Base-by-base conservation (phyloP, 2,888 invertebrate genomes). In the Dicyrtoma fusca region DNA sequence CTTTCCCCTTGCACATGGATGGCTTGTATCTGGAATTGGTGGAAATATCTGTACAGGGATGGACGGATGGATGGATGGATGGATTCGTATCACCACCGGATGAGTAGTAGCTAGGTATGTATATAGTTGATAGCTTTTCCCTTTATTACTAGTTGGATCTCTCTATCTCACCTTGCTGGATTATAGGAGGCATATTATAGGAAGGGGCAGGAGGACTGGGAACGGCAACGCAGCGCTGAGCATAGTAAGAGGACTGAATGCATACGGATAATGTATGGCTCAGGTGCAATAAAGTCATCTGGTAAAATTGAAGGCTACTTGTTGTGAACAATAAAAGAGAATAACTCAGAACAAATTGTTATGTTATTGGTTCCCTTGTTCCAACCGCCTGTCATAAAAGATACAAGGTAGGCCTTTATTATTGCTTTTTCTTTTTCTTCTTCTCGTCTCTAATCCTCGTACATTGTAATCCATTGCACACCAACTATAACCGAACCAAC, bases 301-400 rank as follows among this genome's bases (percentile, higher is more conserved):
- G 69, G 69, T 49, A 53, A 68, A 72, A 72, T 72, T 72, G 72
- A 72, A 72, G 69, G 73, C 70, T 73, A 64, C 73, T 70, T 66
- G 74, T 69, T 55, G 55, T 63, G 62, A 66, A 71, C 74, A 74
- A 74, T 74, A 74, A 74, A 74, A 74, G 70, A 63, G 71, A 74
- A 74, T 74, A 74, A 74, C 71, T 74, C 71, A 71, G 66, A 68
- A 74, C 71, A 74, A 74, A 74, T 74, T 74, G 74, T 71, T 74
- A 49, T 71, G 59, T 71, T 71, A 71, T 69, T 61, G 25, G 55
- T 64, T 55, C 57, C 61, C 74, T 66, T 74, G 64, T 71, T 68
- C 68, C 71, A 66, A 62, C 71, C 65, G 71, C 66, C 70, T 64
- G 65, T 59, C 71, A 65, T 71, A 71, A 71, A 71, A 65, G 57